A percentile compares a stretch with the other conserved stretches of the same genome.
phyloP scores from a whole-genome alignment of 1,140 invertebrate genomes.

The Drosophila repletoides region DNA sequence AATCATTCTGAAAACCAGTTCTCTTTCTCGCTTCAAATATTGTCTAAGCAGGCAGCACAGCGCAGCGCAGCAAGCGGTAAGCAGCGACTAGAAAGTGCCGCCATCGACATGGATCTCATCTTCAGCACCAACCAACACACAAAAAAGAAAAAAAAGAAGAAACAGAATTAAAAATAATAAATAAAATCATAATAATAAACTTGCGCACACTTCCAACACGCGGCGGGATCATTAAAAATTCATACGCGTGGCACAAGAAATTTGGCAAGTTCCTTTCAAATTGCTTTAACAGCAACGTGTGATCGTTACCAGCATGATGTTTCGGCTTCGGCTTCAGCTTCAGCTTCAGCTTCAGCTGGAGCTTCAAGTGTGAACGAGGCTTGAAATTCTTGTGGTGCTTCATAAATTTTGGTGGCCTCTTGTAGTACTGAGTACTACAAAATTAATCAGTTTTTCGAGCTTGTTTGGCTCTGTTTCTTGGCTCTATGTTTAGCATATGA shows the following conservation, averaged over 20 bases:
- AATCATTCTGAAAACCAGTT: constrained; percentile 76
- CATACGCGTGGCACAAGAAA: constrained; percentile 72
- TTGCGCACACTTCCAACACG: constrained; percentile 70
- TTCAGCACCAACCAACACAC: constrained; percentile 29
- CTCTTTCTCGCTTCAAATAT: constrained; percentile 47
- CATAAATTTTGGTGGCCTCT: constrained; percentile 20
- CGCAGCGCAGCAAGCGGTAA: constrained; percentile 3
- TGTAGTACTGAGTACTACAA: constrained; percentile 35
- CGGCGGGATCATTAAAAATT: constrained; percentile 65
- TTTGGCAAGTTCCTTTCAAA: constrained; percentile 56
- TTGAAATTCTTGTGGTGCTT: constrained; percentile 26
- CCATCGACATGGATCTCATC: constrained; percentile 57
- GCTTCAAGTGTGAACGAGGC: constrained; percentile 24
- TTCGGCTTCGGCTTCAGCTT: no score
- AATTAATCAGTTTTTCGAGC: constrained; percentile 47
- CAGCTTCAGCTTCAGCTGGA: no score
- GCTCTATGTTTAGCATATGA: constrained; percentile 53
- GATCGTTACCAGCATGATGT: no score
- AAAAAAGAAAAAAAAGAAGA: constrained; percentile 21
- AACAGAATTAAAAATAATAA: constrained; percentile 45
- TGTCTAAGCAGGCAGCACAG: constrained; percentile 13
- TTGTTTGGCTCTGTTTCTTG: constrained; percentile 3
- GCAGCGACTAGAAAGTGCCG: constrained; percentile 73
- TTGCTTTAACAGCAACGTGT: constrained; percentile 19
- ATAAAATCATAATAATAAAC: constrained; percentile 44